Conservation (phyloP, 1,140 invertebrate genomes). For the Pseudachorutes palmiensis region DNA sequence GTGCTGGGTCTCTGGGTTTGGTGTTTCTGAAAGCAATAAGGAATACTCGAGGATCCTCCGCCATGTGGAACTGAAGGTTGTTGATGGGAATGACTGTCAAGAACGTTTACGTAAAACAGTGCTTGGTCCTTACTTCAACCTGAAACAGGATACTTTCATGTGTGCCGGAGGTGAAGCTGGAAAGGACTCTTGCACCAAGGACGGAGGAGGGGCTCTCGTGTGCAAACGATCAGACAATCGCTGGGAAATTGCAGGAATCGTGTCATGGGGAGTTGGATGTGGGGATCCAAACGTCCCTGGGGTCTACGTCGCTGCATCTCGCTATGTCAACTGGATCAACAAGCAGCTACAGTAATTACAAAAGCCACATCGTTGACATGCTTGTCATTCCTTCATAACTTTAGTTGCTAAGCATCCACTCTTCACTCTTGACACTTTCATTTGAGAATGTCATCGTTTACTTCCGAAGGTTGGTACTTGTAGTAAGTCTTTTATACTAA, state of each 20-base stretch:
- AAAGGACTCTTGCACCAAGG: not conserved
- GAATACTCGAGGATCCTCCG: not conserved
- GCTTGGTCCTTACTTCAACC: not conserved
- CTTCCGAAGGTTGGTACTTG: no score
- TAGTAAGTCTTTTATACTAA: no score
- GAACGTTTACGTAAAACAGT: not conserved
- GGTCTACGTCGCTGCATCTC: not conserved
- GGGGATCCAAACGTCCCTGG: not conserved
- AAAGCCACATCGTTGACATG: no score
- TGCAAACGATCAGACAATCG: not conserved
- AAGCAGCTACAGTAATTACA: no score
- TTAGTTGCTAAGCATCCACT: no score
- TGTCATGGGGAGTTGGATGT: not conserved
- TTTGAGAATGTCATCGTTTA: no score
- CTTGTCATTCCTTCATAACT: no score
- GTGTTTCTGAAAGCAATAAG: not conserved
- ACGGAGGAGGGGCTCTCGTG: not conserved
- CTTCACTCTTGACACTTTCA: no score
- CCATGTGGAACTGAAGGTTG: not conserved
- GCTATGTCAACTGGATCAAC: not conserved
- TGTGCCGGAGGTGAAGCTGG: conserved; percentile 1
- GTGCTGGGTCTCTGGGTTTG: conserved; percentile 1
- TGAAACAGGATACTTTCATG: not conserved
- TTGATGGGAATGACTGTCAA: not conserved
- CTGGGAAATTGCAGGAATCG: not conserved